Percentiles rank a stretch among this genome's conserved stretches.
phyloP scores from a whole-genome alignment of 2,888 invertebrate species.

The Eremobia ochroleuca region DNA sequence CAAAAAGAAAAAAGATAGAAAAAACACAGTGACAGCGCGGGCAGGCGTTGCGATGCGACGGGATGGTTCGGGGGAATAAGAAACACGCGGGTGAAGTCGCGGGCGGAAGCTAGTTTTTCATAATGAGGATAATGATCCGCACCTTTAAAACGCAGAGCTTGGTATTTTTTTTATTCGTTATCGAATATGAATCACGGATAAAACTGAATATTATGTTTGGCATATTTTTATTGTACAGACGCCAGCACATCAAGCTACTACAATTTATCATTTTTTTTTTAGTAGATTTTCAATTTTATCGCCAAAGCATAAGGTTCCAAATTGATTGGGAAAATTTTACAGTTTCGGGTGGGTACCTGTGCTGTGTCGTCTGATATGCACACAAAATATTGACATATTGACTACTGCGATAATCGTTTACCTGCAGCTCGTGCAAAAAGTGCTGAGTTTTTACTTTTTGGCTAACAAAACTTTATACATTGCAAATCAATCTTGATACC shows the following conservation, averaged over 20 bases:
- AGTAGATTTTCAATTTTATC: too few relatives aligned
- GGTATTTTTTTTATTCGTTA: slow-evolving; percentile 2
- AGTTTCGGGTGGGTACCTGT: too few relatives aligned
- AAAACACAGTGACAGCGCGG: too few relatives aligned
- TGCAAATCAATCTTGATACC: background rate
- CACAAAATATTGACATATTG: slow-evolving; percentile 22
- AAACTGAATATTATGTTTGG: slow-evolving; percentile 1
- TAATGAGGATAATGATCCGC: background rate
- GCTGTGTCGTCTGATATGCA: slow-evolving; percentile 7
- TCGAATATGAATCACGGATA: background rate
- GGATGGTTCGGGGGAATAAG: too few relatives aligned
- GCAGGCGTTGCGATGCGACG: too few relatives aligned
- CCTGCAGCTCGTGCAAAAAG: background rate
- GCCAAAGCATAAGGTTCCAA: too few relatives aligned
- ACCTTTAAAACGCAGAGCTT: background rate
- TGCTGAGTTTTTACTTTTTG: background rate
- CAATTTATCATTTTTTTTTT: too few relatives aligned
- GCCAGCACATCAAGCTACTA: too few relatives aligned
- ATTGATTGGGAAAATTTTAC: too few relatives aligned
- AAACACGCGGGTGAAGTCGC: too few relatives aligned
- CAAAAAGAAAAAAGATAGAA: too few relatives aligned
- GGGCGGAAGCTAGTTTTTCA: too few relatives aligned
- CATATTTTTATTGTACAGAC: background rate
- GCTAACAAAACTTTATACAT: background rate
- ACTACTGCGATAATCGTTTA: background rate